Evolutionary conservation across 1,140 invertebrate genomes (phyloP), one percentile per base, ranked within the genome.

Genomic region (Apolygus lucorum): DNA sequence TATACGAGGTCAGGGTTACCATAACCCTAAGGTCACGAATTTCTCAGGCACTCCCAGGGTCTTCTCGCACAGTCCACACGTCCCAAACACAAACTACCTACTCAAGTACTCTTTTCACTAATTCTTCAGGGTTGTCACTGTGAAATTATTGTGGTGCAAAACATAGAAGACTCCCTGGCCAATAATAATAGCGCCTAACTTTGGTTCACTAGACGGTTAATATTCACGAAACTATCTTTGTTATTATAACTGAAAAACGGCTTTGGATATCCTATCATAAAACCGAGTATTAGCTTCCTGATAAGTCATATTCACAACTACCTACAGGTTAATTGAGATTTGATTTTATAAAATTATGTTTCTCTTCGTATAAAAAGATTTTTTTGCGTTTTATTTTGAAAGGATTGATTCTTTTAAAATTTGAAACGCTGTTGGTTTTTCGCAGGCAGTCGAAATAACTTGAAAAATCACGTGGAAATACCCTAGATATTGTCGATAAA

Each of bases 401-500:
- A 42, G 34, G 34, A 42, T 42, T 42, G 34, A 8, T 42, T 42
- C 17, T 42, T 4, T 42, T 42, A 8, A 8, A n/a, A 17, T 42
- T 42, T 42, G 4, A 4, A 42, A 42, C 34, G 34, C 34, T 17
- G 34, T n/a, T n/a, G n/a, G n/a, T 42, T 42, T 59, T 59, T 13
- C 54, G 54, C 54, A 59, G 54, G 54, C 54, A 22, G 54, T 59
- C 54, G 22, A 59, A 22, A 21, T 59, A 59, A 8, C 54, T 59
- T 59, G 4, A 59, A 8, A 59, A 59, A 14, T 59, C 54, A 59
- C 54, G 4, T 24, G 22, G 13, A 14, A 59, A 4, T 14, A 14
- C 22, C 11, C 54, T 59, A 59, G 54, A 59, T 59, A 59, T 59
- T 59, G 54, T 59, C 54, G 54, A 59, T 59, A 59, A 24, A 59